phyloP scores from a whole-genome alignment of 2,113 vertebrate genomes.

The Hippocampus abdominalis region DNA sequence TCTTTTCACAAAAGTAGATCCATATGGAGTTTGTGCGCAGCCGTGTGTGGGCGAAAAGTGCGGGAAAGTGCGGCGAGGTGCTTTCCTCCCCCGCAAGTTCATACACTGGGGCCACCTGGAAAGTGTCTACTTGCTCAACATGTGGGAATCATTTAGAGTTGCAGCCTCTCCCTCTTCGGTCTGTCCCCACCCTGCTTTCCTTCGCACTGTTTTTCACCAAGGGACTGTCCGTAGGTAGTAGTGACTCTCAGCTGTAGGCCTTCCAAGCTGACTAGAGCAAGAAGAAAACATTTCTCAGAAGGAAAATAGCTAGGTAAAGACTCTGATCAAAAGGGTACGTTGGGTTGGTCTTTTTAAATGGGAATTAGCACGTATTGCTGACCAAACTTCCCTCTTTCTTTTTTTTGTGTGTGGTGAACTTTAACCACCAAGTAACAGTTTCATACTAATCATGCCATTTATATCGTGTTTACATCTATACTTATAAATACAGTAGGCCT shows the following conservation, averaged over 20 bases:
- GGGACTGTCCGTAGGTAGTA: conserved; percentile 56
- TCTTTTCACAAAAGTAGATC: conserved; percentile 55
- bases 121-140: conserved; percentile 60
- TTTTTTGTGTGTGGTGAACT: background rate
- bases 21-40: conserved; percentile 53
- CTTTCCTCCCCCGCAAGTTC: conserved; percentile 28
- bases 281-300: background rate
- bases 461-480: background rate
- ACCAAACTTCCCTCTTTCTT: conserved; percentile 8
- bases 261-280: conserved; percentile 11
- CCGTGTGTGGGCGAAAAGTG: conserved; percentile 64
- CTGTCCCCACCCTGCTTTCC: conserved; percentile 64
- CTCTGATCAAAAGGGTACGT: conserved; percentile 20
- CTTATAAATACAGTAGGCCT: background rate
- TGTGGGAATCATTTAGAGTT: conserved; percentile 74
- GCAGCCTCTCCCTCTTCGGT: conserved; percentile 59
- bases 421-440: background rate
- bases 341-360: conserved; percentile 21
- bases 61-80: conserved; percentile 55
- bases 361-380: conserved; percentile 6
- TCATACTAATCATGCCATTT: background rate
- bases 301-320: conserved; percentile 10
- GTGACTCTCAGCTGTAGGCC: conserved; percentile 32
- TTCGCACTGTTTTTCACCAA: conserved; percentile 52
- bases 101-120: conserved; percentile 36